Evolutionary conservation across 37 sponge, comb jelly and placozoan genomes (phyloP), one percentile per base, ranked within the genome.

Genomic region (Haliclona indistincta): DNA sequence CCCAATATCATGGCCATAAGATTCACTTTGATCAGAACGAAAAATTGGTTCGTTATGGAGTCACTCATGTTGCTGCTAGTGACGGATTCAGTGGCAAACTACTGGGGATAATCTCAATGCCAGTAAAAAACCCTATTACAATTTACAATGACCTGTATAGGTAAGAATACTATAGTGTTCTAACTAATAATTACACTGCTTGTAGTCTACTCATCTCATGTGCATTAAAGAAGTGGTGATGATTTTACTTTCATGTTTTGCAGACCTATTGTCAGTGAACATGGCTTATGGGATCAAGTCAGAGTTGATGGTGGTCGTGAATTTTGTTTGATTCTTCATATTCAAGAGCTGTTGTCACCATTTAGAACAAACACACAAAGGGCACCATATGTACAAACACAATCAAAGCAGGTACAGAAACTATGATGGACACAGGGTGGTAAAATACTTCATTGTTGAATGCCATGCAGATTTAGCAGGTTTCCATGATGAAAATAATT

Each of bases 221-320:
- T n/a, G n/a, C n/a, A n/a, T n/a, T n/a, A n/a, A n/a, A n/a, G n/a
- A n/a, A n/a, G n/a, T n/a, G n/a, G n/a, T n/a, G n/a, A n/a, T n/a
- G n/a, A n/a, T n/a, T n/a, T n/a, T n/a, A n/a, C n/a, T n/a, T n/a
- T n/a, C n/a, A n/a, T n/a, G n/a, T n/a, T n/a, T 26, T 60, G 62
- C 62, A 60, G 62, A 8, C 25, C 62, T n/a, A 60, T 20, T 26
- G 62, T 60, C 8, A n/a, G 40, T 6, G 38, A 68, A 13, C 6
- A 39, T 40, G 67, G 62, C 23, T 22, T 60, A 20, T 60, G 62
- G 62, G 62, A 60, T 22, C 62, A 60, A 60, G 17, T 60, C 7
- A 37, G 76, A 10, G 76, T 74, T 11, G 76, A 74, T 43, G 63
- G 64, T 25, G 76, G 76, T 15, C 11, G 49, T 45, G 78, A 76